Evolutionary conservation across 2,888 invertebrate species (phyloP), one percentile per base, ranked within the genome.

Genomic region (Macrophya alboannulata): DNA sequence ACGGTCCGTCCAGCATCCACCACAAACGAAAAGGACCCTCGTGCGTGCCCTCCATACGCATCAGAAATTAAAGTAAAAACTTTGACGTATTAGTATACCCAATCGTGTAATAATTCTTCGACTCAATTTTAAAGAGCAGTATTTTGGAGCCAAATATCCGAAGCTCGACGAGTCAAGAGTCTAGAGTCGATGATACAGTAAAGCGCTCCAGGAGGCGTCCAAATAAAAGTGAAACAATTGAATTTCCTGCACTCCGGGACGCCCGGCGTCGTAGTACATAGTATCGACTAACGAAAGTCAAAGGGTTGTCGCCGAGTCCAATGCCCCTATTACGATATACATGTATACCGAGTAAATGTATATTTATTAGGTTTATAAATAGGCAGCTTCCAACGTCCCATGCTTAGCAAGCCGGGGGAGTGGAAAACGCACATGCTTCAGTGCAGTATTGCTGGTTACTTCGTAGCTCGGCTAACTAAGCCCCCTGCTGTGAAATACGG

Each of bases 331-430:
- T 81, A 81, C 81, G 81, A 62, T 81, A 59, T 83, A 83, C 43
- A 74, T 85, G 85, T 68, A 85, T 74, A 85, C 25, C 85, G 85
- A 65, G 85, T 79, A 85, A 85, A 86, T 87, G 87, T 87, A 88
- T 89, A 87, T 89, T 87, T 88, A 87, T 87, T 89, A 85, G 87
- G 89, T 89, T 91, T 92, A 92, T 91, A 92, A 93, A 92, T 92
- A 92, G 92, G 86, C 91, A 89, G 90, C 89, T 90, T 68, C 68
- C 68, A 65, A 71, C 83, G 90, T 89, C 90, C 90, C 91, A 90
- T 89, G 91, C 90, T 88, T 89, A 91, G 91, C 90, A 87, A 86
- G 87, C 90, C 88, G 88, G 90, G 90, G 89, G 90, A 89, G 87
- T 48, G 43, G n/a, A 83, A 83, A 40, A 81, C 83, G 83, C 83